phyloP scores from a whole-genome alignment of 2,797 vertebrate genomes.

The Acanthornis magna region DNA sequence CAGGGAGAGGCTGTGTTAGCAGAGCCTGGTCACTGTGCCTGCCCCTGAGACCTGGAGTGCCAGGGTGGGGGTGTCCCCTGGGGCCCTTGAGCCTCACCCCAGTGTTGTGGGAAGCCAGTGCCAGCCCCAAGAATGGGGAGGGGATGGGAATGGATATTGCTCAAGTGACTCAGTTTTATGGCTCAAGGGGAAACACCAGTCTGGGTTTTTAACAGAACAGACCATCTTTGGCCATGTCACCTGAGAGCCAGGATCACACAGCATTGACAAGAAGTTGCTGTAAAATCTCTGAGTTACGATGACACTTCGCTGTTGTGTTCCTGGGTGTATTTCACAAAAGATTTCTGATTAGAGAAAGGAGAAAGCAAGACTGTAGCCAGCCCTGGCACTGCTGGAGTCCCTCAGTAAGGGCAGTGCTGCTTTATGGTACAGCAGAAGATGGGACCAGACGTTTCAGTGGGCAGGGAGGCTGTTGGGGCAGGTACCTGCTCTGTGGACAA shows the following conservation, averaged over 20 bases:
- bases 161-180: neutral
- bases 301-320: neutral
- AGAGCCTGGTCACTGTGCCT: accelerated
- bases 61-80: no score
- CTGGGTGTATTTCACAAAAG: neutral
- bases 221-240: neutral
- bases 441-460: accelerated
- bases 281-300: neutral
- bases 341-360: neutral
- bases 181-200: accelerated
- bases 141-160: no score
- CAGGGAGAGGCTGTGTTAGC: neutral
- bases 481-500: neutral
- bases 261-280: neutral
- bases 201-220: neutral
- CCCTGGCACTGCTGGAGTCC: neutral
- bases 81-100: no score
- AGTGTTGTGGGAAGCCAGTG: accelerated
- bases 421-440: neutral
- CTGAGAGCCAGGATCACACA: neutral
- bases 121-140: neutral
- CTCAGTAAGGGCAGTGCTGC: neutral
- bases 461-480: neutral
- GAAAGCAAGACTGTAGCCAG: neutral
- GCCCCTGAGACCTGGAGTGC: neutral